These are phyloP conservation scores for Drosophila incognita DNA, from an alignment of 2,888 invertebrate genomes.

Conservation along the genomic window DNA sequence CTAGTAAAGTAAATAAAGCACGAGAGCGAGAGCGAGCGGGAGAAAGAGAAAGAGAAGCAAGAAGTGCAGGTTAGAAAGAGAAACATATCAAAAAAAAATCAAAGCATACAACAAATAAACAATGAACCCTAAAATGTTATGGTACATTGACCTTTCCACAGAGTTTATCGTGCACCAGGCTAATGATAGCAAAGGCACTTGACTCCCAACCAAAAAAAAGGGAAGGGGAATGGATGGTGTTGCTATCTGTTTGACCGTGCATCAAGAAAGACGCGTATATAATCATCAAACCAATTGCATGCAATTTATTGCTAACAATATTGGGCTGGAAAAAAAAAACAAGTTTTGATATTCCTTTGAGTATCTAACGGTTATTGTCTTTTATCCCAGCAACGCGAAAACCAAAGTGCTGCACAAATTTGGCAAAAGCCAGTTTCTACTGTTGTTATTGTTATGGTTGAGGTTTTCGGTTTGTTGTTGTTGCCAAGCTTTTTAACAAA, in stretches of 20 bases:
- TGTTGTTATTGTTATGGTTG: conserved; percentile 16
- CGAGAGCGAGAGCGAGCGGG: neutral
- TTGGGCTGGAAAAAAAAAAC: conserved; percentile 22
- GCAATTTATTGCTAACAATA: conserved; percentile 32
- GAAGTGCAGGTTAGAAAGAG: conserved; percentile 7
- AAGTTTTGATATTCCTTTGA: conserved; percentile 37
- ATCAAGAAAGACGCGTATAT: conserved; percentile 1
- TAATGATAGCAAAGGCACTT: conserved; percentile 56
- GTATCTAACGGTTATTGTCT: conserved; percentile 42
- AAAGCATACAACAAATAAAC: conserved; percentile 59
- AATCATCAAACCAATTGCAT: conserved; percentile 42
- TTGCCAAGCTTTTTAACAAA: conserved; percentile 25
- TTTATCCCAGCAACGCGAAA: conserved; percentile 24
- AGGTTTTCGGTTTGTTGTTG: conserved; percentile 12
- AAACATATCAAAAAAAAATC: conserved; percentile 35
- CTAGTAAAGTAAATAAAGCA: conserved; percentile 27
- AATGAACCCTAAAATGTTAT: conserved; percentile 69
- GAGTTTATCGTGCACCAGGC: conserved; percentile 48
- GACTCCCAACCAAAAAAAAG: conserved; percentile 21
- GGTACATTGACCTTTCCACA: conserved; percentile 68
- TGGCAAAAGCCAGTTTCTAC: conserved; percentile 66
- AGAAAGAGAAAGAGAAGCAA: neutral
- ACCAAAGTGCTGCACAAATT: conserved; percentile 55
- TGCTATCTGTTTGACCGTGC: conserved; percentile 1
- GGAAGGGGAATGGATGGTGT: neutral